phyloP scores from a whole-genome alignment of 2,113 vertebrate genomes.

The Tretioscincus oriximinensis region DNA sequence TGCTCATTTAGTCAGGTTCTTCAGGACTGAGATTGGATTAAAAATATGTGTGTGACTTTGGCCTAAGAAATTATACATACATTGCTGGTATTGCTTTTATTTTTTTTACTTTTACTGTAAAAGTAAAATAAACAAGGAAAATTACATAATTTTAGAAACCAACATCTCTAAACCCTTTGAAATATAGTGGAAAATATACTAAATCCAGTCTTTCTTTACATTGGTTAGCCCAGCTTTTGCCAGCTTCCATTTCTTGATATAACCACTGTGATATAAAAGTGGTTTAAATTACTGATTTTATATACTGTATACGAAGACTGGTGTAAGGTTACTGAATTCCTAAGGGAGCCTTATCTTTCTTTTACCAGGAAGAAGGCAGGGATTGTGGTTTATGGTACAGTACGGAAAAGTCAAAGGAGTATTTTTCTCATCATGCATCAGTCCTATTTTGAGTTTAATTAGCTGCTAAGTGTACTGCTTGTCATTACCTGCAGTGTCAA shows the following conservation, averaged over 20 bases:
- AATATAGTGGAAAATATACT: neutral
- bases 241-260: neutral
- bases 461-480: slow-evolving; percentile 40
- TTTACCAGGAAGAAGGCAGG: neutral
- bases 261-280: neutral
- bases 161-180: neutral
- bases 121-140: neutral
- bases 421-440: slow-evolving; percentile 37
- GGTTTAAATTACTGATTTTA: neutral
- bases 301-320: neutral
- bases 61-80: neutral
- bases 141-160: neutral
- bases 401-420: slow-evolving; percentile 46
- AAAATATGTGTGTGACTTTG: too few relatives aligned
- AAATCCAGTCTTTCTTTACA: too few relatives aligned
- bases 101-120: neutral
- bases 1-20: too few relatives aligned
- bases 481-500: slow-evolving; percentile 43
- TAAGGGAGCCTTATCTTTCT: neutral
- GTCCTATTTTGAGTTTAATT: slow-evolving; percentile 46
- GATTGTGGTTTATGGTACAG: slow-evolving; percentile 13
- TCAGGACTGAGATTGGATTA: too few relatives aligned
- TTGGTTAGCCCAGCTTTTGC: neutral
- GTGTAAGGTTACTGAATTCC: neutral
- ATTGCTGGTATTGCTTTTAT: too few relatives aligned